Percentiles rank a stretch among this genome's conserved stretches.
Conservation (phyloP, 2,888 invertebrate genomes). For the Litoditis marina region DNA sequence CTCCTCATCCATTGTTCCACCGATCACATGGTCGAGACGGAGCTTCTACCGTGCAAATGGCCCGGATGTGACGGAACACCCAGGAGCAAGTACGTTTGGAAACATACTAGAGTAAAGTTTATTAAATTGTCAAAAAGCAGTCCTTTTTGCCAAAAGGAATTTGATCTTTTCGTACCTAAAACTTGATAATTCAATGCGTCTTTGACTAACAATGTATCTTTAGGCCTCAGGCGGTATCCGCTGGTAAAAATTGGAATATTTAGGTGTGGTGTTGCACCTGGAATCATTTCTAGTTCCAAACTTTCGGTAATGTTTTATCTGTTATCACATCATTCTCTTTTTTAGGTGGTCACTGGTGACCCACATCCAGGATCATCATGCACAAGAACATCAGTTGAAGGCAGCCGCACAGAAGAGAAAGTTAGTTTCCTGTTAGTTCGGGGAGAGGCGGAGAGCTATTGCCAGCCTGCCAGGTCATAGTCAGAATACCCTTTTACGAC, state of each 20-base stretch:
- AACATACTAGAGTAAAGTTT: not conserved
- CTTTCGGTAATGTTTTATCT: not conserved
- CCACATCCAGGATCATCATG: conserved; percentile 88
- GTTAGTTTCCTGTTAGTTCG: not conserved
- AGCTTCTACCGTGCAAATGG: conserved; percentile 49
- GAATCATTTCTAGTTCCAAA: no score
- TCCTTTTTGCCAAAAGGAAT: no score
- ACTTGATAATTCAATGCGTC: no score
- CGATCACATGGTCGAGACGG: conserved; percentile 41
- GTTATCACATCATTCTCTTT: not conserved
- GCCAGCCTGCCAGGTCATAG: not conserved
- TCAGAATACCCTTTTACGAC: not conserved
- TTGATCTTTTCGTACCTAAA: no score
- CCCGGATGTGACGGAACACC: conserved; percentile 56
- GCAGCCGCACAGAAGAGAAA: conserved; percentile 71
- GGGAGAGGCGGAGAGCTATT: not conserved
- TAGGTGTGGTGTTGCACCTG: no score
- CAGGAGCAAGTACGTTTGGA: conserved; percentile 24
- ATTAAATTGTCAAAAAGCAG: not conserved
- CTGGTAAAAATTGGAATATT: no score
- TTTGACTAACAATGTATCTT: no score
- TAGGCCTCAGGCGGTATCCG: no score
- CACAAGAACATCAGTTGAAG: conserved; percentile 74
- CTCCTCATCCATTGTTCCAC: conserved; percentile 46
- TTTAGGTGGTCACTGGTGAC: conserved; percentile 84